Evolutionary conservation across 2,113 vertebrate species (phyloP).

Genomic region (Raja brachyura): DNA sequence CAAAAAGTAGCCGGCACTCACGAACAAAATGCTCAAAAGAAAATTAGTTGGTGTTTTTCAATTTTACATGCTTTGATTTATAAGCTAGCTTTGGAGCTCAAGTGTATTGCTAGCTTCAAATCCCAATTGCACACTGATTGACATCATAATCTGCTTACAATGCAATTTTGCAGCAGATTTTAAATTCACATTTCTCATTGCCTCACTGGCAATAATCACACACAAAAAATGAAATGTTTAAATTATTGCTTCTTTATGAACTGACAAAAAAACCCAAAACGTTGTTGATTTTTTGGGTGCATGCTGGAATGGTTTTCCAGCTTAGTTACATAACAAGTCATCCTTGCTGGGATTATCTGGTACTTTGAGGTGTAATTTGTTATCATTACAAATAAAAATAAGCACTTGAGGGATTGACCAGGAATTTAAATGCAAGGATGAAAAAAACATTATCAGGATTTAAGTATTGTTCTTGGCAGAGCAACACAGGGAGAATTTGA

Average conservation of each 20-base stretch:
- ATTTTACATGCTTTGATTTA: no score
- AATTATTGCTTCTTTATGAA: background rate
- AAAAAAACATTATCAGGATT: background rate
- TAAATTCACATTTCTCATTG: no score
- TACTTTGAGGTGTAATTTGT: background rate
- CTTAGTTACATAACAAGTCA: background rate
- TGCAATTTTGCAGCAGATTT: no score
- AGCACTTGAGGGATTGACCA: background rate
- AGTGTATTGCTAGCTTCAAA: no score
- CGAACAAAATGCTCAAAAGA: no score
- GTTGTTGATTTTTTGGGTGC: background rate
- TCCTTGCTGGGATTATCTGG: constrained; percentile 6
- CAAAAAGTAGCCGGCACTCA: no score
- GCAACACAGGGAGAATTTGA: background rate
- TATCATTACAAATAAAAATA: background rate
- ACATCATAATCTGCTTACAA: no score
- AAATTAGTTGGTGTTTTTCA: no score
- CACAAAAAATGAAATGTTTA: background rate
- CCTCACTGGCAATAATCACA: background rate
- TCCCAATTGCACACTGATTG: no score
- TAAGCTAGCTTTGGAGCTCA: no score
- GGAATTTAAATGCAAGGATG: background rate
- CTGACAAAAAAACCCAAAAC: background rate
- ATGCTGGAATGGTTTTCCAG: background rate
- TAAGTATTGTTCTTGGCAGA: background rate